Evolutionary conservation across 1,140 invertebrate genomes (phyloP).

Genomic region (Colletes latitarsis): DNA sequence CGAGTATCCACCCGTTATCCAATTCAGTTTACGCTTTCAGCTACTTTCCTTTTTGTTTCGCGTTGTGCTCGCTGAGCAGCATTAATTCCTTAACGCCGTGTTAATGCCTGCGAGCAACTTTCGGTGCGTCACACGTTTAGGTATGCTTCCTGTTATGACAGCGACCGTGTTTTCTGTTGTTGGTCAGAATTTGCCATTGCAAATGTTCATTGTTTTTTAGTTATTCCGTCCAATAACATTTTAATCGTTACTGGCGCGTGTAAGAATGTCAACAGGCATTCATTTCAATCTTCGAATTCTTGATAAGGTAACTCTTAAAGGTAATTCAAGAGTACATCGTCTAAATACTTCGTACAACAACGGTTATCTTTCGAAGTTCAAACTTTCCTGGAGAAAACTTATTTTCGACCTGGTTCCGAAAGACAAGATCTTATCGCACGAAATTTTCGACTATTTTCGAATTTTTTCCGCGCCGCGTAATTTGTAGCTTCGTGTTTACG

Average conservation of each 20-base stretch:
- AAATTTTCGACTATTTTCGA: background rate
- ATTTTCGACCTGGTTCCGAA: background rate
- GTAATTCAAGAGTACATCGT: too few relatives aligned
- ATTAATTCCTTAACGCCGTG: slow-evolving; percentile 69
- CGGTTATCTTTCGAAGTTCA: too few relatives aligned
- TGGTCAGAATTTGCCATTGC: too few relatives aligned
- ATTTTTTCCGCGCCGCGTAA: slow-evolving; percentile 1
- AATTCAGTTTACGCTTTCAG: slow-evolving; percentile 77
- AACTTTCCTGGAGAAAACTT: background rate
- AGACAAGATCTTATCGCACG: too few relatives aligned
- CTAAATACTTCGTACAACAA: too few relatives aligned
- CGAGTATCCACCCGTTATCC: slow-evolving; percentile 65
- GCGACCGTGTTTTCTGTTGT: background rate
- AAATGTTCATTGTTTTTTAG: background rate
- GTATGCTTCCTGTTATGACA: slow-evolving; percentile 49
- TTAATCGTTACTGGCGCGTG: too few relatives aligned
- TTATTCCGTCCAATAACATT: too few relatives aligned
- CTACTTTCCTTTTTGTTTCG: slow-evolving; percentile 73
- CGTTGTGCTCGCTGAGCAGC: slow-evolving; percentile 64
- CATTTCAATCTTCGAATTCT: too few relatives aligned
- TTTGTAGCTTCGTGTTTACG: slow-evolving; percentile 17
- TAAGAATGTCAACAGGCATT: too few relatives aligned
- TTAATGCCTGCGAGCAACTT: slow-evolving; percentile 46
- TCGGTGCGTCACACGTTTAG: slow-evolving; percentile 47
- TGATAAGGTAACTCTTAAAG: too few relatives aligned